Conservation (phyloP, 2,797 vertebrate genomes). For the Lepilemur ruficaudatus region DNA sequence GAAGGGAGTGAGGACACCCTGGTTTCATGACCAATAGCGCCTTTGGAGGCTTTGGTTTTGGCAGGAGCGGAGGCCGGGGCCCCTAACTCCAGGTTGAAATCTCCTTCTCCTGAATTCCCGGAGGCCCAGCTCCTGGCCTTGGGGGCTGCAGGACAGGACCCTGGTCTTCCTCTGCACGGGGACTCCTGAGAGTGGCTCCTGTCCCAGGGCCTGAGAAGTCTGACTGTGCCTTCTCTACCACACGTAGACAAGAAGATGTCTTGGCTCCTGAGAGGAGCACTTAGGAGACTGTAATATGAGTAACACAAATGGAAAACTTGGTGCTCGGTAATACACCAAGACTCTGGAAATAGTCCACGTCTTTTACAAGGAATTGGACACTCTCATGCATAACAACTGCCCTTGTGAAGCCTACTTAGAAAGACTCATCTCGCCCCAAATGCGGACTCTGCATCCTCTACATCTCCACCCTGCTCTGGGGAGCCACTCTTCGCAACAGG, state of each 20-base stretch:
- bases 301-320: background rate
- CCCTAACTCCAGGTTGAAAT: too few relatives aligned
- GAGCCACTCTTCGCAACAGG: background rate
- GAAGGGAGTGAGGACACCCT: fast-evolving
- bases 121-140: background rate
- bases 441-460: background rate
- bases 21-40: background rate
- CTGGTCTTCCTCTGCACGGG: background rate
- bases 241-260: background rate
- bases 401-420: background rate
- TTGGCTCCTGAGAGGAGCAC: background rate
- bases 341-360: background rate
- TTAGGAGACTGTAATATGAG: background rate
- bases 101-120: background rate
- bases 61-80: background rate
- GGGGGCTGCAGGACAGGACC: background rate
- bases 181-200: background rate
- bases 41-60: background rate
- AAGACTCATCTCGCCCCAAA: background rate
- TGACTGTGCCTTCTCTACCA: background rate
- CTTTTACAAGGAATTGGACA: background rate
- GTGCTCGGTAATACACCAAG: background rate
- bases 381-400: background rate
- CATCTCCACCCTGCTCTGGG: background rate
- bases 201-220: background rate